Base-by-base conservation (phyloP, 2,113 vertebrate genomes). In the Nesoenas mayeri region DNA sequence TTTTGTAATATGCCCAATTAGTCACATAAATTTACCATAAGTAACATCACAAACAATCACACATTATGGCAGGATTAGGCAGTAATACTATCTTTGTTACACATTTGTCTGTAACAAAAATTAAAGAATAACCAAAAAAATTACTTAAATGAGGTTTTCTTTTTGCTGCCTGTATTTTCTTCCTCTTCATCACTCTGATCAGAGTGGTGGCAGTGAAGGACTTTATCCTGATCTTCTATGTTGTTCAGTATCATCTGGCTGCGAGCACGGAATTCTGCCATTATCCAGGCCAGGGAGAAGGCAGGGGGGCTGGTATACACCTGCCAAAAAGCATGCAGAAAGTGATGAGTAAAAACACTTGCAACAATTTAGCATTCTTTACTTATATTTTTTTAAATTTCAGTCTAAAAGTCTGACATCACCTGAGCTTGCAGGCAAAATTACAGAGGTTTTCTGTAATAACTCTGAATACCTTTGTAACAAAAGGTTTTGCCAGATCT, bases 191-290 rank as follows among this genome's bases (percentile, higher is more conserved):
- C 97, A 56, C 97, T 97, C 61, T 97, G 88, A 94, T 98, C 98
- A 94, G 98, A 97, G 80, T 98, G 95, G 19, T 97, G 96, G 54
- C 96, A 97, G 87, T 97, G 98, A 91, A 98, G 98, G 60, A 99
- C 98, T 91, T 98, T 96, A 79, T 99, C 98, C 80, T 98, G 98
- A 88, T 98, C 98, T 95, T 99, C 98, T 82, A 98, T 96, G 86
- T 98, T 97, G 66, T 98, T 98, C 95, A 99, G 87, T 77, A 98
- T 97, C 96, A 99, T 98, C 42, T 98, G 98, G 79, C 98, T 98
- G 61, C 98, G 98, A 81, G 98, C 98, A 94, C 93, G 98, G 95
- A 99, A 99, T 91, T 98, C 97, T 44, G 98, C 98, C 95, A 99
- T 98, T 95, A 99, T 94, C 88, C 97, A 97, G 58, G 98, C 98